Evolutionary conservation across 2,113 vertebrate genomes (phyloP).

Genomic region (Lepus americanus): DNA sequence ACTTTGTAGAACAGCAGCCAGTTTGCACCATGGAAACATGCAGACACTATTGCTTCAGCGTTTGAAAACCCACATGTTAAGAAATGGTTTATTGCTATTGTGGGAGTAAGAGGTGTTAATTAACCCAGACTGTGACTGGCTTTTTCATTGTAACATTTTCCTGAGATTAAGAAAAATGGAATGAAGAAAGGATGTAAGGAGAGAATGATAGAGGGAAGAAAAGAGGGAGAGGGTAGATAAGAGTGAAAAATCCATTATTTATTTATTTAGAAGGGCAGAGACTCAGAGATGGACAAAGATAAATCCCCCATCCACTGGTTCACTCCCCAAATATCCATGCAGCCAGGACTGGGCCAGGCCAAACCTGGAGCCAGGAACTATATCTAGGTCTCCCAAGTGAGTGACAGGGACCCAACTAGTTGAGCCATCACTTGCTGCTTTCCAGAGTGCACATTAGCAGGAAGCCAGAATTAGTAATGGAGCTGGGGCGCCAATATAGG

Average conservation of each 20-base stretch:
- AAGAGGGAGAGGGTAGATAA: background rate
- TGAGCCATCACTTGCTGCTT: no score
- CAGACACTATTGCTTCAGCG: background rate
- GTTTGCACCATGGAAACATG: background rate
- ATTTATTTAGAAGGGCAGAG: background rate
- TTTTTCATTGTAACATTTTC: background rate
- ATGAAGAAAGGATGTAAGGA: background rate
- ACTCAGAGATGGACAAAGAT: background rate
- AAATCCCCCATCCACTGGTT: background rate
- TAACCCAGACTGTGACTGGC: background rate
- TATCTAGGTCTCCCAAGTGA: no score
- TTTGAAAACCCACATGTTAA: background rate
- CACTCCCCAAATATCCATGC: no score
- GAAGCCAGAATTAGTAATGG: no score
- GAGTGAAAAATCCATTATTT: no score
- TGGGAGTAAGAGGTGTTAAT: background rate
- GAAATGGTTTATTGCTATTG: background rate
- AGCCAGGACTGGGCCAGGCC: no score
- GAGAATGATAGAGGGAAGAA: no score
- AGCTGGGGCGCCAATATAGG: no score
- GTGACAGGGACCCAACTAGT: no score
- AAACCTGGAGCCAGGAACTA: no score
- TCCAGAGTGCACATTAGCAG: no score
- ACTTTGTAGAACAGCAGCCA: background rate
- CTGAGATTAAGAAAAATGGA: constrained; percentile 13